phyloP scores from a whole-genome alignment of 2,797 vertebrate species.

The Cuculus canorus region DNA sequence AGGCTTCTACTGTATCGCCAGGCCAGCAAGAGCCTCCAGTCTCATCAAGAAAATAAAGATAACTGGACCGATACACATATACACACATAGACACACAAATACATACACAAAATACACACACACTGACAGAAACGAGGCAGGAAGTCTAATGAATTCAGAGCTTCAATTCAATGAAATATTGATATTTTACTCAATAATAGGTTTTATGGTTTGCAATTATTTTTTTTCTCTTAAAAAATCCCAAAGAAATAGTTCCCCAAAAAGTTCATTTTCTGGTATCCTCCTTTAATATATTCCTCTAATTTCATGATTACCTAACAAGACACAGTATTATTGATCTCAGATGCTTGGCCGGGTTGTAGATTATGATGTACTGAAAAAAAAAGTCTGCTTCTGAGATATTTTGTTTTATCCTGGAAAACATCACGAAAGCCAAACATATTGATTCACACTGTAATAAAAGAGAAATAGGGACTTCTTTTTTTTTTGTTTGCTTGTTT shows the following conservation, averaged over 20 bases:
- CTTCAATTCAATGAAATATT: background rate
- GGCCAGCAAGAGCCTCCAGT: background rate
- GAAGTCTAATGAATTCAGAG: background rate
- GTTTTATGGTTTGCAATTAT: background rate
- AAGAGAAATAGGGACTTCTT: background rate
- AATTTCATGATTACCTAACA: slow-evolving; percentile 5
- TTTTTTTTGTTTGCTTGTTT: background rate
- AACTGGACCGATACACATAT: background rate
- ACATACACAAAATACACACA: background rate
- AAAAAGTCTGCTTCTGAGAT: slow-evolving; percentile 9
- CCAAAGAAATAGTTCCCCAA: background rate
- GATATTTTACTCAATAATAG: background rate
- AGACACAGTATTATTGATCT: slow-evolving; percentile 40
- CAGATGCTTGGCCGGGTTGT: background rate
- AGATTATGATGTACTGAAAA: slow-evolving; percentile 33
- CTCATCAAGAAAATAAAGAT: background rate
- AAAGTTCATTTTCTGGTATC: background rate
- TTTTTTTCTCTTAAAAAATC: background rate
- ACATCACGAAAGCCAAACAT: slow-evolving; percentile 18
- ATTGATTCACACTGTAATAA: background rate
- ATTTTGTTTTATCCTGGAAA: slow-evolving; percentile 14
- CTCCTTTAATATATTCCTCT: background rate
- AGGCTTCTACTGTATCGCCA: background rate
- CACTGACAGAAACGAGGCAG: background rate
- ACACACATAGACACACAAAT: background rate